Conservation (phyloP, 1,140 invertebrate species). For the Drosophila persimilis region DNA sequence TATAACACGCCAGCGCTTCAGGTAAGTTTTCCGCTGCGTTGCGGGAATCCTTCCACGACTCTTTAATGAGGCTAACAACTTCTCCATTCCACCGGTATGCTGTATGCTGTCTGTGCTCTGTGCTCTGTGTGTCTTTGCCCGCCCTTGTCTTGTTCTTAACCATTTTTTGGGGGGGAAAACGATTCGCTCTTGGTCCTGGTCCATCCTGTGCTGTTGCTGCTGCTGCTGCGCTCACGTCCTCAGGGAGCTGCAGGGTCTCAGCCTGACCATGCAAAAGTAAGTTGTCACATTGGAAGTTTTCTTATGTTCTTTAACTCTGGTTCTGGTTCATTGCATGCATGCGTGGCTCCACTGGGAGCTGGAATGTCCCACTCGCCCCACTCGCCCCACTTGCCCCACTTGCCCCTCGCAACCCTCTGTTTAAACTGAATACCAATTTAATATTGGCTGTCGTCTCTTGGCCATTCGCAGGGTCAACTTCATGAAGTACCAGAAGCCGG, state of each 20-base stretch:
- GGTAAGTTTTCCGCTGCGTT: conserved; percentile 58
- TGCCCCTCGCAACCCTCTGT: background rate
- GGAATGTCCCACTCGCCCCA: conserved; percentile 9
- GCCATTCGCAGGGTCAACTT: conserved; percentile 88
- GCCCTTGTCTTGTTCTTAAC: conserved; percentile 74
- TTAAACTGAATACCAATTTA: conserved; percentile 32
- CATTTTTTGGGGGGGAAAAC: conserved; percentile 39
- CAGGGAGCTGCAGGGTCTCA: conserved; percentile 71
- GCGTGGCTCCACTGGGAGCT: background rate
- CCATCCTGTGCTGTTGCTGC: conserved; percentile 9
- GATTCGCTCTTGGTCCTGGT: conserved; percentile 11
- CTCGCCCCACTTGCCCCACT: background rate
- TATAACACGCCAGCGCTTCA: conserved; percentile 73
- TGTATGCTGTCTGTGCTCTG: conserved; percentile 10
- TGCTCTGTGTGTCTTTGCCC: conserved; percentile 39
- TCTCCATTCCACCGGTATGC: conserved; percentile 30
- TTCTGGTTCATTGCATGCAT: conserved; percentile 49
- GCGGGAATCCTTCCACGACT: conserved; percentile 10
- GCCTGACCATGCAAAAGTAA: conserved; percentile 71
- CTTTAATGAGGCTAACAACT: conserved; percentile 68
- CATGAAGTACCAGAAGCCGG: conserved; percentile 90
- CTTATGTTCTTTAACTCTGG: conserved; percentile 34
- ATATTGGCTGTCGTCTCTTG: conserved; percentile 19
- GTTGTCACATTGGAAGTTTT: conserved; percentile 64
- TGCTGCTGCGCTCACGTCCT: conserved; percentile 30